phyloP scores from a whole-genome alignment of 2,888 invertebrate genomes.

The Eubasilissa splendida region DNA sequence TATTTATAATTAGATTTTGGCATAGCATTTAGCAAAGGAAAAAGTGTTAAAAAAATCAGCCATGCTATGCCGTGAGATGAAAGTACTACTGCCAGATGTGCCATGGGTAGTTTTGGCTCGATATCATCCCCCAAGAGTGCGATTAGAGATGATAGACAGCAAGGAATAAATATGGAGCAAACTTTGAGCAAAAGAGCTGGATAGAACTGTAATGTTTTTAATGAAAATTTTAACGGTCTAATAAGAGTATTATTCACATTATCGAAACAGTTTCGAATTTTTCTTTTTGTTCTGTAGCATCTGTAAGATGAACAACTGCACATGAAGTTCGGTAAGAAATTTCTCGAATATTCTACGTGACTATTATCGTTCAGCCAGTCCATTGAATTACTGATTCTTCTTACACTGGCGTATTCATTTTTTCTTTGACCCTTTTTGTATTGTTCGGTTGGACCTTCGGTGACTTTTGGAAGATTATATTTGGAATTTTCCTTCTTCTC shows the following conservation, averaged over 20 bases:
- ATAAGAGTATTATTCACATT: conserved; percentile 68
- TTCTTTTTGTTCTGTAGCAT: conserved; percentile 61
- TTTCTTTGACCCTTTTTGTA: conserved; percentile 2
- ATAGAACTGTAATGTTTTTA: conserved; percentile 70
- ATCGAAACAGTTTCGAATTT: conserved; percentile 65
- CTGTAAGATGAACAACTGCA: conserved; percentile 37
- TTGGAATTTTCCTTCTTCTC: neutral
- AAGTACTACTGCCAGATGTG: conserved; percentile 68
- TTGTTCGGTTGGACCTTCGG: neutral
- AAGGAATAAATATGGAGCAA: conserved; percentile 65
- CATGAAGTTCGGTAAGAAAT: conserved; percentile 15
- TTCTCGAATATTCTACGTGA: conserved; percentile 25
- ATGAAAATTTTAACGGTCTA: conserved; percentile 68
- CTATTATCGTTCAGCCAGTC: conserved; percentile 29
- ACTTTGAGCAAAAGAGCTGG: conserved; percentile 67
- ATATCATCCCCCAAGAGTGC: conserved; percentile 67
- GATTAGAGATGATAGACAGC: conserved; percentile 65
- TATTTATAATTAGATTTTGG: conserved; percentile 68
- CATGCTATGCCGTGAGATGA: conserved; percentile 70
- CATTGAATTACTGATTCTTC: conserved; percentile 61
- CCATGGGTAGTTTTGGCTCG: conserved; percentile 65
- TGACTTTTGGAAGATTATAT: neutral
- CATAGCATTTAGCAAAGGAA: conserved; percentile 69
- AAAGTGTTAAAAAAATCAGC: conserved; percentile 68
- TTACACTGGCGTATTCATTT: conserved; percentile 13